phyloP scores from a whole-genome alignment of 1,140 invertebrate genomes.

The Saxidomus purpurata region DNA sequence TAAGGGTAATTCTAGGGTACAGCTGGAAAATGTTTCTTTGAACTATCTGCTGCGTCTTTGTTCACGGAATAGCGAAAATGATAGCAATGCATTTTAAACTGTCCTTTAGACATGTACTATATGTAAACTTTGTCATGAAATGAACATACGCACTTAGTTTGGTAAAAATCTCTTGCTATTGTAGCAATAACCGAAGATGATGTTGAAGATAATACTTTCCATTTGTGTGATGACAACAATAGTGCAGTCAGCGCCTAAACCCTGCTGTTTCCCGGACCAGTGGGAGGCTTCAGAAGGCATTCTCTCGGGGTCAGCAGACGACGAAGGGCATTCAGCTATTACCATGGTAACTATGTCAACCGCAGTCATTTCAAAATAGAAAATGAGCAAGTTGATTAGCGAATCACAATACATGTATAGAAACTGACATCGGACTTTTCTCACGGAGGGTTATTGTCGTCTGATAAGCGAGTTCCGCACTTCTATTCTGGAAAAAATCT shows the following conservation, averaged over 20 bases:
- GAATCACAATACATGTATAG: neutral
- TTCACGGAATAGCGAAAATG: too few species aligned
- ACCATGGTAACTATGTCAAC: neutral
- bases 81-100: too few species aligned
- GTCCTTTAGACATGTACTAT: too few species aligned
- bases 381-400: neutral
- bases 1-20: too few species aligned
- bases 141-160: too few species aligned
- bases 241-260: neutral
- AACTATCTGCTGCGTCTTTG: too few species aligned
- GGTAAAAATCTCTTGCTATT: too few species aligned
- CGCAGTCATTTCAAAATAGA: neutral
- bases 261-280: neutral
- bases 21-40: too few species aligned
- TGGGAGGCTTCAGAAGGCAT: constrained; percentile 18
- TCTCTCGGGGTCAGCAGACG: neutral
- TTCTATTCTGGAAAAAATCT: neutral
- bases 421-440: neutral
- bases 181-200: neutral
- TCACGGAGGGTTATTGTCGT: neutral
- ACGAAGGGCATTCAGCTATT: neutral
- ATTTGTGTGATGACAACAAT: neutral
- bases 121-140: too few species aligned
- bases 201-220: neutral
- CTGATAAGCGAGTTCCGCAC: neutral